Conservation (phyloP, 2,888 invertebrate species). For the Diaperis boleti region DNA sequence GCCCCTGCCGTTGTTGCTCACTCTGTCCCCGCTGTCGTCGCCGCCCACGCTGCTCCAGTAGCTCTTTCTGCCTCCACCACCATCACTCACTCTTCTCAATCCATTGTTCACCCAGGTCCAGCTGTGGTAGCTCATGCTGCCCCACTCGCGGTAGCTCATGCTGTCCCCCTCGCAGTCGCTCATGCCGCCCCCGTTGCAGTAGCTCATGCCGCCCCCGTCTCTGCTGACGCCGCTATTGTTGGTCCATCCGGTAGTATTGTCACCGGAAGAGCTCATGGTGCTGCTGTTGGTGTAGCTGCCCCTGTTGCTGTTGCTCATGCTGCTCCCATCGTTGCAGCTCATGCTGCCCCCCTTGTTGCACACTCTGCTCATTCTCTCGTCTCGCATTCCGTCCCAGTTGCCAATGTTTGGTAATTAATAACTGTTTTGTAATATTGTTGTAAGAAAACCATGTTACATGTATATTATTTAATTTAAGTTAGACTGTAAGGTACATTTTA, state of each 20-base stretch:
- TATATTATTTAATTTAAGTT: no score
- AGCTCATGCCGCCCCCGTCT: no score
- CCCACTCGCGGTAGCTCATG: neutral
- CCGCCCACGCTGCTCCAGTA: constrained; percentile 40
- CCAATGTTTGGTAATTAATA: constrained; percentile 26
- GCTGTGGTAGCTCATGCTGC: constrained; percentile 12
- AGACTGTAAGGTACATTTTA: no score
- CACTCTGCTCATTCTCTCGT: constrained; percentile 27
- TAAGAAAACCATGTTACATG: no score
- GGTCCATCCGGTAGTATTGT: no score
- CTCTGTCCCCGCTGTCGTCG: constrained; percentile 24
- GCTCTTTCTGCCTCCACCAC: constrained; percentile 28
- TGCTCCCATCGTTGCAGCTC: constrained; percentile 31
- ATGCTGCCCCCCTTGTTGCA: no score
- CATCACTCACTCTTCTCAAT: constrained; percentile 21
- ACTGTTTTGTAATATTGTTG: no score
- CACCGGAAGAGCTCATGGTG: no score
- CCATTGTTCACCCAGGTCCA: no score
- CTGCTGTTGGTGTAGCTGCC: constrained; percentile 47
- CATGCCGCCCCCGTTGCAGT: no score
- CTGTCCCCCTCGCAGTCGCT: constrained; percentile 5
- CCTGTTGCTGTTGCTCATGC: constrained; percentile 30
- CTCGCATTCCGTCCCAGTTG: no score
- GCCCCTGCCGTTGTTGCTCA: constrained; percentile 29
- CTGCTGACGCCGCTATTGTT: no score